A percentile compares a stretch with the other conserved stretches of the same genome.
Conservation (phyloP, 2,888 invertebrate species). For the Acholoe squamosa region DNA sequence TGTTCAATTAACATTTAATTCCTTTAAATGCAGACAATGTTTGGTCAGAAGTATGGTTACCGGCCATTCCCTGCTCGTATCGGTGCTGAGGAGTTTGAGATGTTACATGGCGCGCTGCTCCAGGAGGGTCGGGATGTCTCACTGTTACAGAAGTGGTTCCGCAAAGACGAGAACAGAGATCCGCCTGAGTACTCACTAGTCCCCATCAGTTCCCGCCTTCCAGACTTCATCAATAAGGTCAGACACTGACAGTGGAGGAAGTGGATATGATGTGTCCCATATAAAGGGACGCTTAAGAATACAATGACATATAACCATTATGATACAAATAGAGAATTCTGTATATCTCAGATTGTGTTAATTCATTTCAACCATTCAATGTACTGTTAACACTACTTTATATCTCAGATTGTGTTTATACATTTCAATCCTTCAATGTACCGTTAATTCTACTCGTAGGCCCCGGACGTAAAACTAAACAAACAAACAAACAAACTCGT, state of each 20-base stretch:
- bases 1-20: neutral
- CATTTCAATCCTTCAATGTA: no score
- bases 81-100: slow-evolving; percentile 72
- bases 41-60: slow-evolving; percentile 79
- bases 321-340: no score
- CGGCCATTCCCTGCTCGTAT: slow-evolving; percentile 74
- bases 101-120: slow-evolving; percentile 70
- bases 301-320: no score
- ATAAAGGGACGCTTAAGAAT: no score
- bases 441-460: no score
- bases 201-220: slow-evolving; percentile 68
- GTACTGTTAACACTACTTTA: no score
- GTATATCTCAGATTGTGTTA: no score
- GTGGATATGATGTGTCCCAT: neutral
- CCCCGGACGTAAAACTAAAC: no score
- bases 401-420: no score
- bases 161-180: slow-evolving; percentile 75
- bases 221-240: slow-evolving; percentile 66
- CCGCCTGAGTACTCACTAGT: slow-evolving; percentile 76
- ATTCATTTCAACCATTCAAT: no score
- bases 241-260: slow-evolving; percentile 1
- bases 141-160: slow-evolving; percentile 75
- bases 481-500: no score
- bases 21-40: slow-evolving; percentile 71
- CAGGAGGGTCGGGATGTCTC: slow-evolving; percentile 69